A percentile compares a stretch with the other conserved stretches of the same genome.
Evolutionary conservation across 2,113 vertebrate genomes (phyloP).

Genomic region (Vombatus ursinus): DNA sequence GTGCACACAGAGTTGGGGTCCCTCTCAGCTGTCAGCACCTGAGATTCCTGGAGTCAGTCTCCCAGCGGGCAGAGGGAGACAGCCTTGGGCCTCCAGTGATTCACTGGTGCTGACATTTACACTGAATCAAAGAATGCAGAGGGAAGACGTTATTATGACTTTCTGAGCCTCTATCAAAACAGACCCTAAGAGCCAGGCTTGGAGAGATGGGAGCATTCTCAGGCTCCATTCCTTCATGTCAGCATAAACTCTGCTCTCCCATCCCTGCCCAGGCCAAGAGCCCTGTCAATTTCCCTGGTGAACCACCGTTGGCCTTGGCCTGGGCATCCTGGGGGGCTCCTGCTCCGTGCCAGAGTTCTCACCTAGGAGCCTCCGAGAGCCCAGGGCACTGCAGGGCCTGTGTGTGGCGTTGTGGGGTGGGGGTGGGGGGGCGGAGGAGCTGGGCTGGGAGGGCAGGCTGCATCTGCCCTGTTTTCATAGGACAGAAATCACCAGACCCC

Average conservation of each 20-base stretch:
- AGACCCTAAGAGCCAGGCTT: conserved; percentile 1
- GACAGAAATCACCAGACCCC: conserved; percentile 42
- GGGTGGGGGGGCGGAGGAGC: background rate
- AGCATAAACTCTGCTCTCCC: background rate
- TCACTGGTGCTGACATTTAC: background rate
- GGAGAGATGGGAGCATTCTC: background rate
- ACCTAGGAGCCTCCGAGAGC: fast-evolving
- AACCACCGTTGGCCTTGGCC: background rate
- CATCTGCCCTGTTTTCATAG: conserved; percentile 9
- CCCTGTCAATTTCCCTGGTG: background rate
- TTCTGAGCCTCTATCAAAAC: background rate
- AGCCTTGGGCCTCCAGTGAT: background rate
- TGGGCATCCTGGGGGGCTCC: background rate
- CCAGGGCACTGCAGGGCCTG: background rate
- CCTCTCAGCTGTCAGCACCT: background rate
- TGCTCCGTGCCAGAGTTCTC: background rate
- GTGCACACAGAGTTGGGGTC: background rate
- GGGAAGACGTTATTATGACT: background rate
- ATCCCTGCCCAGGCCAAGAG: background rate
- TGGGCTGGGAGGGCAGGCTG: background rate
- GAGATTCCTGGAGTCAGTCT: background rate
- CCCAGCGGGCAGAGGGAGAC: background rate
- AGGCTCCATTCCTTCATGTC: conserved; percentile 10
- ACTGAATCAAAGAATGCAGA: background rate
- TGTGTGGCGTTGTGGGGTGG: background rate